Evolutionary conservation across 2,113 vertebrate genomes (phyloP).

Genomic region (Paramormyrops kingsleyae): DNA sequence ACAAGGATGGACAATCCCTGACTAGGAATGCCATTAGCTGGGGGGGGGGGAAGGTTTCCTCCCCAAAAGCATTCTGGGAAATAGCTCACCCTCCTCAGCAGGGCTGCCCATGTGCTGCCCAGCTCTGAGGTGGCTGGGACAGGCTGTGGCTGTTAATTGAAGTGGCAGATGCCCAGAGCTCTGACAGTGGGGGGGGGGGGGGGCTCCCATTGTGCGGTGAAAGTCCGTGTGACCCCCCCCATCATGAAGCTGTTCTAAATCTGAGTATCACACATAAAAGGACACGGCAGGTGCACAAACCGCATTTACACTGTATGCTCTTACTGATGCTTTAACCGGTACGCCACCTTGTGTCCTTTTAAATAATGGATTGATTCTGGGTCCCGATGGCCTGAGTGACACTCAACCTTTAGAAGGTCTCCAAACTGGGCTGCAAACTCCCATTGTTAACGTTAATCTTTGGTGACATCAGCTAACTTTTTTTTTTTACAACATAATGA

Average conservation of each 20-base stretch:
- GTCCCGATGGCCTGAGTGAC: not conserved
- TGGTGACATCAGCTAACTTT: not conserved
- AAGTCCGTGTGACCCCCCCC: not conserved
- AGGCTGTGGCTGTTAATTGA: conserved; percentile 1
- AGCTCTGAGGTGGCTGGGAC: not conserved
- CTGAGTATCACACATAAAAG: not conserved
- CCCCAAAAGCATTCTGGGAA: not conserved
- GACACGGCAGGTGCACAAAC: not conserved
- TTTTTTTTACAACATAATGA: not conserved
- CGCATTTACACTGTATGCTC: not conserved
- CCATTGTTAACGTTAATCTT: not conserved
- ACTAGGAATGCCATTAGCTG: not conserved
- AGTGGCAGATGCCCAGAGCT: not conserved
- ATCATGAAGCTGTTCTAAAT: not conserved
- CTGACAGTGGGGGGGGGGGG: not conserved
- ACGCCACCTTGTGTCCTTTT: not conserved
- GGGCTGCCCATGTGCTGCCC: not conserved
- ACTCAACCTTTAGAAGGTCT: not conserved
- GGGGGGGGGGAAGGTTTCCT: not conserved
- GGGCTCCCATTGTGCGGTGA: not conserved
- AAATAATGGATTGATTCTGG: not conserved
- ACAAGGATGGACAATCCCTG: not conserved
- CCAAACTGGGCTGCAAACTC: not conserved
- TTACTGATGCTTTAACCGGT: not conserved
- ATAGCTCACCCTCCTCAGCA: not conserved